Evolutionary conservation across 2,888 invertebrate species (phyloP), one percentile per base, ranked within the genome.

Genomic region (Baccha elongata): DNA sequence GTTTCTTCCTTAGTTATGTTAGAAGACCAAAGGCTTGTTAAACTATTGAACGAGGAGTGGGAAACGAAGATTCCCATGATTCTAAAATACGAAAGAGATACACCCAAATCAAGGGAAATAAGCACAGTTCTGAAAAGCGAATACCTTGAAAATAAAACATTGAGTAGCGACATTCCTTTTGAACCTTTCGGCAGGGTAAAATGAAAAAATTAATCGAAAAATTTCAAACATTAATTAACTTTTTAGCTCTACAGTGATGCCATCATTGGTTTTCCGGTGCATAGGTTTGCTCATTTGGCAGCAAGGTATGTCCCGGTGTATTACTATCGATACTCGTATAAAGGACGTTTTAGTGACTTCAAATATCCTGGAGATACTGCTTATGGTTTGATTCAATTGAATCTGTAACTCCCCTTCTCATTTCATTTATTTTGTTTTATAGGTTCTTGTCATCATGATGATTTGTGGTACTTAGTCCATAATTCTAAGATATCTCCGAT

Each of bases 281-380:
- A 94, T 87, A 92, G 94, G 48, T 91, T 93, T 64, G 92, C 92
- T 0, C 92, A 92, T 85, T 86, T 94, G 37, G 89, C 94, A 85
- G 91, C 93, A 0, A 89, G 91, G 1, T 90, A 92, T 65, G 93
- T 92, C 0, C 89, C 90, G 0, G 92, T 94, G 8, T 94, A 92
- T 87, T 93, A 93, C 85, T 94, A 93, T 87, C 88, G 92, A 65
- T 93, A 94, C 85, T 91, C 92, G 2, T 94, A 93, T 86, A 91
- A 93, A 81, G 94, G 94, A 19, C 91, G 93, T 80, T 92, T 91
- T 85, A 93, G 94, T 86, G 91, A 91, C 86, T 91, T 86, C 58
- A 91, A 92, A 78, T 91, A 92, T 4, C 91, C 89, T 15, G 92
- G 91, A 1, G 87, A 88, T 50, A 89, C 91, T 84, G 91, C 92